Evolutionary conservation across 2,888 invertebrate species (phyloP).

Genomic region (Hyalella azteca): DNA sequence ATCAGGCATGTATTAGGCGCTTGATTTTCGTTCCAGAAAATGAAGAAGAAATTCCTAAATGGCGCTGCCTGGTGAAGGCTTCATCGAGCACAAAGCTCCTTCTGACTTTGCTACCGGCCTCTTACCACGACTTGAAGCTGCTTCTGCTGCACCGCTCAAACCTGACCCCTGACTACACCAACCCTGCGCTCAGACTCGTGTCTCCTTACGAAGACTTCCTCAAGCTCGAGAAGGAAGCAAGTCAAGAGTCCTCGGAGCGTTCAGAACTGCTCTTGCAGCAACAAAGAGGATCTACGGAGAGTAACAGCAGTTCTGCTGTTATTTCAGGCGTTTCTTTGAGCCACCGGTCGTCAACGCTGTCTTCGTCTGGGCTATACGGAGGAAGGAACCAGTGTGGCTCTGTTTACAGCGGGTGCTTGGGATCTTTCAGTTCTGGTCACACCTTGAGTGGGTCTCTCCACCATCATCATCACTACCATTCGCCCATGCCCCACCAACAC

Average conservation of each 20-base stretch:
- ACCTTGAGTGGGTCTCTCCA: background rate
- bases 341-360: conserved; percentile 1
- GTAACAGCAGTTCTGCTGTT: conserved; percentile 6
- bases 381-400: background rate
- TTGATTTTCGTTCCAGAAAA: conserved; percentile 43
- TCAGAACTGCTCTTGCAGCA: background rate
- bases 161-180: conserved; percentile 40
- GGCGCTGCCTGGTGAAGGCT: conserved; percentile 74
- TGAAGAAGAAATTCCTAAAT: conserved; percentile 62
- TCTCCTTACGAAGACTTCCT: conserved; percentile 32
- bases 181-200: conserved; percentile 39
- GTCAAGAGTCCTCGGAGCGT: conserved; percentile 14
- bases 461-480: conserved; percentile 1
- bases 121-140: conserved; percentile 65
- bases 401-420: too few relatives aligned
- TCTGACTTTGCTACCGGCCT: conserved; percentile 72
- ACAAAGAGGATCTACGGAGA: conserved; percentile 9
- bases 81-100: conserved; percentile 71
- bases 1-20: too few relatives aligned
- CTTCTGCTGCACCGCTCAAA: conserved; percentile 49
- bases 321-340: background rate
- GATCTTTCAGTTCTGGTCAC: background rate
- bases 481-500: conserved; percentile 23
- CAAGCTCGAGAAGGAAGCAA: background rate
- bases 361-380: conserved; percentile 3